Evolutionary conservation across 1,140 invertebrate species (phyloP).

Genomic region (Penaeus indicus): DNA sequence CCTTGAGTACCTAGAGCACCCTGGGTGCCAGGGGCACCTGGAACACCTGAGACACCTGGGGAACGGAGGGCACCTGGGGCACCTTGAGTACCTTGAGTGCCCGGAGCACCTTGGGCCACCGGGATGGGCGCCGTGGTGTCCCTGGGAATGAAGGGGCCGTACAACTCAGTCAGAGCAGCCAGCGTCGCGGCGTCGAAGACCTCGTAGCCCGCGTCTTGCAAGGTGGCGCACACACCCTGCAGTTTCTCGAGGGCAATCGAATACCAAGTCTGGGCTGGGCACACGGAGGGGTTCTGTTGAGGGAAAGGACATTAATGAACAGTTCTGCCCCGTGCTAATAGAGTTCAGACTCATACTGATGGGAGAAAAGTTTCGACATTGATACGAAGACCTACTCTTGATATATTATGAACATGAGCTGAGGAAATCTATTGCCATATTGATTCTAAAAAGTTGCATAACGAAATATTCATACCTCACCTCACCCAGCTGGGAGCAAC

Average conservation of each 20-base stretch:
- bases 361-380: too few relatives aligned
- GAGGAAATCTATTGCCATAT: too few relatives aligned
- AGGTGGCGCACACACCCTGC: constrained; percentile 42
- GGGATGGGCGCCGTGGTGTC: constrained; percentile 40
- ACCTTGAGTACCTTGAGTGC: background rate
- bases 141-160: constrained; percentile 45
- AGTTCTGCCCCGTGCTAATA: too few relatives aligned
- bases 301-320: too few relatives aligned
- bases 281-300: constrained; percentile 29
- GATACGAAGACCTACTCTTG: too few relatives aligned
- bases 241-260: constrained; percentile 47
- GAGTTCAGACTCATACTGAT: too few relatives aligned
- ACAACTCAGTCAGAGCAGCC: constrained; percentile 25
- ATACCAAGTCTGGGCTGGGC: constrained; percentile 52
- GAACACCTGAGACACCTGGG: background rate
- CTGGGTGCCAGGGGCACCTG: background rate
- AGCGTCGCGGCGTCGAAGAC: constrained; percentile 50
- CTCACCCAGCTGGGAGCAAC: too few relatives aligned
- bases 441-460: too few relatives aligned
- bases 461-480: too few relatives aligned
- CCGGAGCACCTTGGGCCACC: background rate
- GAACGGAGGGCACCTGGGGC: background rate
- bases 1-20: background rate
- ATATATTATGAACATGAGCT: too few relatives aligned
- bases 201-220: constrained; percentile 58